Base-by-base conservation (phyloP, 2,113 vertebrate genomes). In the Xerus inauris region DNA sequence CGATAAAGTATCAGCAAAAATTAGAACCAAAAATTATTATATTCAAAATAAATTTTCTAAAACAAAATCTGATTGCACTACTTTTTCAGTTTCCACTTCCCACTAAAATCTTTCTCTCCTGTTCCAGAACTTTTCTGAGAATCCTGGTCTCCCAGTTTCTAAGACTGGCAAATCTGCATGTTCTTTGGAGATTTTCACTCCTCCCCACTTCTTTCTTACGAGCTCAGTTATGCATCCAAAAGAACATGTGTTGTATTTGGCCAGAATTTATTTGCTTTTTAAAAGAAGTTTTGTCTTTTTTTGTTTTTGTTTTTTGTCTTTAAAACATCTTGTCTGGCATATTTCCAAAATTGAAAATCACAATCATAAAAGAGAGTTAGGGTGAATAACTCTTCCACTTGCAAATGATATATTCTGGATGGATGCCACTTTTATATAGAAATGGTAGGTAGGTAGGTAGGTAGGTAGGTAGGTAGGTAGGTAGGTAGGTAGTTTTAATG, bases 301-400 rank as follows among this genome's bases (percentile, higher is more conserved):
- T 9, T 57, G 5, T 4, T 40, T 69, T 54, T 30, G n/a, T 40
- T 69, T 54, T 30, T 42, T 72, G 4, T 84, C 35, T 87, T 92
- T 28, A 69, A 40, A 96, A 85, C 71, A 71, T 80, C 38, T 75
- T 91, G 13, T 49, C 32, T 95, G 57, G 38, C 5, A 64, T 42
- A 65, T 71, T 96, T 96, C 32, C 57, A 89, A 97, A 85, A 75
- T 12, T 42, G n/a, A 93, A 88, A 93, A 69, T 45, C 80, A 92
- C 67, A 85, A 22, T 75, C 64, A 71, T 35, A 76, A 42, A 91
- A 71, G 35, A 72, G 40, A 94, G 17, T 79, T 84, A 81, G n/a
- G 24, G n/a, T 88, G 47, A 89, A 69, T 89, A 96, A 87, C 54
- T 80, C 16, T 45, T 77, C 26, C 88, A 67, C 9, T 3, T 85